phyloP scores from a whole-genome alignment of 1,140 invertebrate species.

The Cydia strobilella region DNA sequence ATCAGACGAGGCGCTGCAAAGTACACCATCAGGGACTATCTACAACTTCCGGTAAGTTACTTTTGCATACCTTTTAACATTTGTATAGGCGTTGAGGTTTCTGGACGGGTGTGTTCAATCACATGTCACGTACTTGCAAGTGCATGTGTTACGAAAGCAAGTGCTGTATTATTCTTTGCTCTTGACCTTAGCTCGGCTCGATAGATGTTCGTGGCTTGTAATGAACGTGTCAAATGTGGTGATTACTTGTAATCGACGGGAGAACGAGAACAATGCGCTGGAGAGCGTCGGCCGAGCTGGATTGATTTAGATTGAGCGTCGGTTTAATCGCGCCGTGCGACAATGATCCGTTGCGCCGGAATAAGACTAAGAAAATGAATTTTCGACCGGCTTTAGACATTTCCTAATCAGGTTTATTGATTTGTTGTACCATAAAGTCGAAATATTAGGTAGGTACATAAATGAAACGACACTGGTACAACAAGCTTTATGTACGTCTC shows the following conservation, averaged over 20 bases:
- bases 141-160: constrained; percentile 41
- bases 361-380: neutral
- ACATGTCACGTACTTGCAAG: constrained; percentile 21
- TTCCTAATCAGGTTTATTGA: neutral
- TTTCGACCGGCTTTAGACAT: neutral
- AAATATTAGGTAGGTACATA: neutral
- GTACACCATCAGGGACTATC: constrained; percentile 72
- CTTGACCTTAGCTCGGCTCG: constrained; percentile 47
- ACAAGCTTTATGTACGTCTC: neutral
- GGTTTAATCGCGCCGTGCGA: constrained; percentile 62
- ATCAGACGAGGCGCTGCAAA: constrained; percentile 74
- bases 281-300: constrained; percentile 44
- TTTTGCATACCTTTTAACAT: constrained; percentile 14
- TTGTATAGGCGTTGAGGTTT: neutral
- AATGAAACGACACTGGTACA: neutral
- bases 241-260: constrained; percentile 61
- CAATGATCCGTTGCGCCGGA: constrained; percentile 53
- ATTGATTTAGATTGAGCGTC: constrained; percentile 63
- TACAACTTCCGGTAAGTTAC: constrained; percentile 76
- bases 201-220: constrained; percentile 41
- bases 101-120: constrained; percentile 16
- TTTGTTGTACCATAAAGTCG: neutral
- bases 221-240: constrained; percentile 57
- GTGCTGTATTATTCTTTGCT: constrained; percentile 39
- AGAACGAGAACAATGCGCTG: constrained; percentile 61